Evolutionary conservation across 1,140 invertebrate species (phyloP), one percentile per base, ranked within the genome.

Genomic region (Frieseomelitta varia): DNA sequence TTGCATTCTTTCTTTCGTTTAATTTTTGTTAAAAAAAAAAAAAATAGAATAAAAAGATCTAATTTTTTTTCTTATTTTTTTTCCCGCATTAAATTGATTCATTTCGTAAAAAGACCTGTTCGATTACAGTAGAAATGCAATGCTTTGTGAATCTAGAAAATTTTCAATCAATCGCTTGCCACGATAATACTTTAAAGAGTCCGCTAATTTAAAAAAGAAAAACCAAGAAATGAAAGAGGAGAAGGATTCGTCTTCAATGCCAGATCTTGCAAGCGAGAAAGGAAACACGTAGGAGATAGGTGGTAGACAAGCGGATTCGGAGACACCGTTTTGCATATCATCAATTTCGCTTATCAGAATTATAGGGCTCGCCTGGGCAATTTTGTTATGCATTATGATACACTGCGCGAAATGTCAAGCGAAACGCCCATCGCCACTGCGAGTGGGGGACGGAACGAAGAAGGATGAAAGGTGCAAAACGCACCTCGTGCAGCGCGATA

Each of bases 401-500:
- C 61, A 34, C 11, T 11, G 76, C 61, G 39, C 61, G 8, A 65
- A 78, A 78, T 78, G 76, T 78, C 76, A 51, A 65, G n/a, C n/a
- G 76, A 15, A 78, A 78, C 76, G 76, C 76, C 76, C 76, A 78
- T 78, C 39, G 76, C 76, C 76, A 78, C 76, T 30, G 76, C 39
- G 76, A 78, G 75, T 47, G 11, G 34, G 11, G 34, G n/a, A 24
- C 34, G 75, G 24, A 30, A 47, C 39, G 39, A 47, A 30, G 56
- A 17, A 53, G 12, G 75, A 65, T 21, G 27, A 65, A 65, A 78
- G 76, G 76, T 34, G 47, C n/a, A 65, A 30, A 19, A 47, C 34
- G 39, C 39, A 6, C 39, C 39, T 47, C 58, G 19, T 8, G 39
- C 39, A 6, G 58, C 75, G 2, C 39, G 1, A 47, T 47, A 69